phyloP scores from a whole-genome alignment of 2,797 vertebrate genomes.

The Sebastes oblongus region DNA sequence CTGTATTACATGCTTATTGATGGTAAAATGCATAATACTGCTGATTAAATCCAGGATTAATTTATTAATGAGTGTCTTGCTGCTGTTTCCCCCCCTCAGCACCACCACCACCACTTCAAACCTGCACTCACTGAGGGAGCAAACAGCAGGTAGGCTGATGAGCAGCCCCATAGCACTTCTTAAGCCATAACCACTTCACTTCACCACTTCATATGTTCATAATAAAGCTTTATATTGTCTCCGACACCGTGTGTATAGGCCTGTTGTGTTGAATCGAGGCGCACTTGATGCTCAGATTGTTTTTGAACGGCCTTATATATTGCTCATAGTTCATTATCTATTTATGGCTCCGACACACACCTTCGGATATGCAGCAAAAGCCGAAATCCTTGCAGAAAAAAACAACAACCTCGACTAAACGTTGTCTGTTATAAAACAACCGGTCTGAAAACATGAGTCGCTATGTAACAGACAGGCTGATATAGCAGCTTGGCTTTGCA shows the following conservation, averaged over 20 bases:
- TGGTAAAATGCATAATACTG: conserved; percentile 29
- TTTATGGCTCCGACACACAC: conserved; percentile 76
- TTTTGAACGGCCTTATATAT: conserved; percentile 58
- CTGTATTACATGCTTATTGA: conserved; percentile 8
- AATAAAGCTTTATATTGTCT: conserved; percentile 34
- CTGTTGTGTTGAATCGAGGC: conserved; percentile 16
- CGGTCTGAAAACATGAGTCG: conserved; percentile 11
- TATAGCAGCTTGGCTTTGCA: conserved; percentile 35
- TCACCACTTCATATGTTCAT: conserved; percentile 23
- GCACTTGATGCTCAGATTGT: conserved; percentile 72
- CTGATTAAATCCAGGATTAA: conserved; percentile 38
- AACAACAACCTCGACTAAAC: conserved; percentile 4
- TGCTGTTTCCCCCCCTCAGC: conserved; percentile 26
- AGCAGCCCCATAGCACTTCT: conserved; percentile 22
- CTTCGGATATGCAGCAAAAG: conserved; percentile 77
- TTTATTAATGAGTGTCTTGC: conserved; percentile 62
- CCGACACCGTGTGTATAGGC: conserved; percentile 39
- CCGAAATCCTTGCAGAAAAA: conserved; percentile 33
- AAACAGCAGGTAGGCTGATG: conserved; percentile 51
- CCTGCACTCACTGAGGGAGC: conserved; percentile 40
- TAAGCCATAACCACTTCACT: conserved; percentile 33
- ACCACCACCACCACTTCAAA: conserved; percentile 17
- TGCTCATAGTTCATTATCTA: conserved; percentile 72
- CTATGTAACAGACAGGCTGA: conserved; percentile 21
- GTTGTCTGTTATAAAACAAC: conserved; percentile 11